Evolutionary conservation across 2,797 vertebrate species (phyloP), one percentile per base, ranked within the genome.

Genomic region (Halcyon smyrnensis): DNA sequence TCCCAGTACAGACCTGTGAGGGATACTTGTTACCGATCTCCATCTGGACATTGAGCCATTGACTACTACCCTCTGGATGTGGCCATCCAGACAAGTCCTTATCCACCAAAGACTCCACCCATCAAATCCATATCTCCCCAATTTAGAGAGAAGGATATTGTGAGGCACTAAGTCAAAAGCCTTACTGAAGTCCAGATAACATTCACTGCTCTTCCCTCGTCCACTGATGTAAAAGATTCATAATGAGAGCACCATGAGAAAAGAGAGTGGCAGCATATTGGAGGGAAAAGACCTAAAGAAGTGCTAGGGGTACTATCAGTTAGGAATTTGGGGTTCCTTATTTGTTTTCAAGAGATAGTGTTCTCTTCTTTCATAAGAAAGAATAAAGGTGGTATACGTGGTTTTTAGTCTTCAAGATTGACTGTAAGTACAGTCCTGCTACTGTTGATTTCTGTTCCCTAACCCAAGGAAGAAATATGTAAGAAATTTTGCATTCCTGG

Each of bases 251-350:
- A 80, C 21, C 19, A 34, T 11, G 11, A 89, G 41, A 70, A 70
- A 56, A 90, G 32, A 46, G 11, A 75, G 39, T 21, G 9, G 32
- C 36, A 93, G 17, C 20, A 43, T 2, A 77, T 56, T 11, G 64
- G 25, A 84, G 8, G 15, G 6, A 57, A 77, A 7, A 74, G 43
- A 78, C 8, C 12, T 54, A 23, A 92, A 28, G 39, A 36, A 56
- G 11, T 9, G 5, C 4, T 63, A 82, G 30, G 25, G 21, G 8
- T 50, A 62, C 76, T 9, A 64, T 14, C 39, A 90, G 8, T 84
- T 59, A 74, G 43, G 53, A 12, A 36, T 70, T 37, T 46, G 5
- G 9, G 0, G 0, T 0, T 5, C 14, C 51, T 37, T 15, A 4
- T 39, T 74, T 51, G 7, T 39, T 28, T 89, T 76, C 77, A 54